Evolutionary conservation across 2,888 invertebrate species (phyloP).

Genomic region (Lamellibrachia columna): DNA sequence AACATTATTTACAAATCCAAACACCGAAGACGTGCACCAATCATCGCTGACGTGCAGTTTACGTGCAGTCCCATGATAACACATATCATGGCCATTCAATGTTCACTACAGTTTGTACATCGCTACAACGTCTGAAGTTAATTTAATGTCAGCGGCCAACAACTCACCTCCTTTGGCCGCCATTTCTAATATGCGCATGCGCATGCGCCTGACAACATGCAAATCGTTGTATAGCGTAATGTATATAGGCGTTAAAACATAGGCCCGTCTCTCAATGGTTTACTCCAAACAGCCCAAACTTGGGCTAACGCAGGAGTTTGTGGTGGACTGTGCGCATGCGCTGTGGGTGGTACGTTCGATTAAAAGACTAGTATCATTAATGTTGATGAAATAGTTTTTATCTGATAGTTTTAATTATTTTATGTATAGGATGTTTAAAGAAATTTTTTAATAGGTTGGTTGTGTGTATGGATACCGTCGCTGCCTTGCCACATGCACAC

Average conservation of each 20-base stretch:
- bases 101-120: not conserved
- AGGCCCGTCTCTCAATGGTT: too few species aligned
- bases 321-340: too few species aligned
- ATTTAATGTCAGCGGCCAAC: not conserved
- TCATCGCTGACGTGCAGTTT: not conserved
- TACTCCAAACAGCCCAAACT: too few species aligned
- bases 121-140: not conserved
- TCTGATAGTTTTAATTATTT: too few species aligned
- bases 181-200: not conserved
- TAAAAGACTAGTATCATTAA: too few species aligned
- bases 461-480: too few species aligned
- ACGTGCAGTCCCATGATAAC: not conserved
- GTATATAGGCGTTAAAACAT: not conserved
- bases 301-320: too few species aligned
- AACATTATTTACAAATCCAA: not conserved
- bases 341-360: too few species aligned
- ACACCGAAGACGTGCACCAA: not conserved
- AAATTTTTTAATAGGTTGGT: too few species aligned
- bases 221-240: not conserved
- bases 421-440: too few species aligned
- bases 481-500: too few species aligned
- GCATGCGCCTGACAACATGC: not conserved
- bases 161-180: not conserved
- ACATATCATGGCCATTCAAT: not conserved
- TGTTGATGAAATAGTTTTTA: too few species aligned